phyloP scores from a whole-genome alignment of 2,888 invertebrate genomes.

The Oasisia sp. region DNA sequence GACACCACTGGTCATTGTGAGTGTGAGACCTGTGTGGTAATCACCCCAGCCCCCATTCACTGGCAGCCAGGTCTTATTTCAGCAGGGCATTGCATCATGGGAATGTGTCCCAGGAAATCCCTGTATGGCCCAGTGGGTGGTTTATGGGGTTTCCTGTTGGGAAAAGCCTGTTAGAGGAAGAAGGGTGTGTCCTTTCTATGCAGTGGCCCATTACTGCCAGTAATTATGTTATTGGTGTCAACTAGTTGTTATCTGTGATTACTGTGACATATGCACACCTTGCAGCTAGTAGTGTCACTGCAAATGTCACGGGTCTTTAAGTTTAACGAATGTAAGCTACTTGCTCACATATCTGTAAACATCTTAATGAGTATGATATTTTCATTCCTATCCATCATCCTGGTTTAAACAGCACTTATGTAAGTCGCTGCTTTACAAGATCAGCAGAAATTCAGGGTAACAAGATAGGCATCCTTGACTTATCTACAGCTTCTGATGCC shows the following conservation, averaged over 20 bases:
- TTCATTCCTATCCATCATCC: too few relatives aligned
- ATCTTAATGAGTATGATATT: too few relatives aligned
- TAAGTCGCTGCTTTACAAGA: too few relatives aligned
- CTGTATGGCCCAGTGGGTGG: not conserved
- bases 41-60: not conserved
- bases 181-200: not conserved
- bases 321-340: not conserved
- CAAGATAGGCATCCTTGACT: too few relatives aligned
- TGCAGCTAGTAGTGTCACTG: not conserved
- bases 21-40: not conserved
- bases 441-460: too few relatives aligned
- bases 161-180: not conserved
- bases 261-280: not conserved
- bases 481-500: too few relatives aligned
- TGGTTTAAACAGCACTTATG: too few relatives aligned
- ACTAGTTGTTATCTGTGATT: not conserved
- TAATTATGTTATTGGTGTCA: not conserved
- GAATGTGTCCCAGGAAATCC: constrained; percentile 3
- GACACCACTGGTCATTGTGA: not conserved
- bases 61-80: not conserved
- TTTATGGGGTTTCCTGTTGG: constrained; percentile 3
- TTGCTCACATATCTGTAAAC: too few relatives aligned
- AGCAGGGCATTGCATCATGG: not conserved
- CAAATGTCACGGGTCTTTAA: not conserved
- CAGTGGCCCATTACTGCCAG: not conserved